These are phyloP conservation scores for Neodiprion fabricii DNA, from an alignment of 1,140 invertebrate species.

Conservation along the genomic window DNA sequence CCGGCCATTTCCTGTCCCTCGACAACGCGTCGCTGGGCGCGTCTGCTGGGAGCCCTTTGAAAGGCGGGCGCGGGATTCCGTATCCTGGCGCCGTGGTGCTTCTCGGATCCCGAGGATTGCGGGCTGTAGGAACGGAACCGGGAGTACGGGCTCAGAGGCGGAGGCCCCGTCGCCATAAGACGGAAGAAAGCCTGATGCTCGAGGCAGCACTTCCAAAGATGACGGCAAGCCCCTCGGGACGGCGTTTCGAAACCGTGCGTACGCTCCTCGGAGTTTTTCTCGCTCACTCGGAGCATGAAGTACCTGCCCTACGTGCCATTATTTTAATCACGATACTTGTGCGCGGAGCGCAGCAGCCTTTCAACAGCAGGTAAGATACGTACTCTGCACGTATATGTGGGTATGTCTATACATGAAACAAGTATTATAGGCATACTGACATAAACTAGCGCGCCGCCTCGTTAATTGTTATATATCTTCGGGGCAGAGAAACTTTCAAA, in stretches of 20 bases:
- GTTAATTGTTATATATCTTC: too few species aligned
- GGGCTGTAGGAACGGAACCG: slow-evolving; percentile 71
- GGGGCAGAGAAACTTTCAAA: too few species aligned
- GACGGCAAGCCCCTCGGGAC: slow-evolving; percentile 94
- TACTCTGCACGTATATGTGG: too few species aligned
- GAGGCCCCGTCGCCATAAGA: slow-evolving; percentile 68
- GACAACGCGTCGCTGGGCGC: slow-evolving; percentile 79
- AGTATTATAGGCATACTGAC: not conserved
- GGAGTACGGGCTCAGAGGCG: slow-evolving; percentile 62
- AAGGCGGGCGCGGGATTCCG: slow-evolving; percentile 81
- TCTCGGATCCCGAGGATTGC: slow-evolving; percentile 65
- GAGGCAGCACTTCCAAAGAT: slow-evolving; percentile 97
- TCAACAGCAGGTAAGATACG: too few species aligned
- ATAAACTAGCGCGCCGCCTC: too few species aligned
- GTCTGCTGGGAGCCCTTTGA: slow-evolving; percentile 85
- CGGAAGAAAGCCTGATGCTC: slow-evolving; percentile 99
- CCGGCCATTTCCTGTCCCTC: slow-evolving; percentile 68
- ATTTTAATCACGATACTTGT: not conserved
- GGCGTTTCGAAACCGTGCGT: slow-evolving; percentile 95
- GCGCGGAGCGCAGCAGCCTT: too few species aligned
- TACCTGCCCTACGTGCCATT: slow-evolving; percentile 72
- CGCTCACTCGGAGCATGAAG: slow-evolving; percentile 94
- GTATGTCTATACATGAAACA: too few species aligned
- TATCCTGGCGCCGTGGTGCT: slow-evolving; percentile 62
- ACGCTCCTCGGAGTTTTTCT: slow-evolving; percentile 95